These are phyloP conservation scores for Caracal caracal DNA, from an alignment of 2,113 vertebrate genomes.

Conservation along the genomic window DNA sequence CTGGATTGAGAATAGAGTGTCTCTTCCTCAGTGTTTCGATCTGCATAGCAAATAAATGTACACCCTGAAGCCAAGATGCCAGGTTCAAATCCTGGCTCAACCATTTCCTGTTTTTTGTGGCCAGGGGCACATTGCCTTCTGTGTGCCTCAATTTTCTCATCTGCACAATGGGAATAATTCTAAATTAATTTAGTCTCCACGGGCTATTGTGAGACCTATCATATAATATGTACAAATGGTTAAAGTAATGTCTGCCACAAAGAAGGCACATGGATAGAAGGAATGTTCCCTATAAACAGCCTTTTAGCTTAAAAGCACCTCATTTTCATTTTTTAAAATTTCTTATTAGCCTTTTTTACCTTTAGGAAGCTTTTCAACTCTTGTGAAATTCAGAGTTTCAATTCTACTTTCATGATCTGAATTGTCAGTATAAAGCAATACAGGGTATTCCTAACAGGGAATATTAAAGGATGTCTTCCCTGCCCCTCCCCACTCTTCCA, in stretches of 20 bases:
- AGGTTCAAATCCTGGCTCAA: neutral
- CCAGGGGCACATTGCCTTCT: too few relatives aligned
- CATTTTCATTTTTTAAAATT: neutral
- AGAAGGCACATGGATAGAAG: neutral
- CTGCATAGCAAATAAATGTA: neutral
- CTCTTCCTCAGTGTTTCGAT: neutral
- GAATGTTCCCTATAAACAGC: neutral
- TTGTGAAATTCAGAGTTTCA: conserved; percentile 12
- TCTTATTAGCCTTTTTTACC: neutral
- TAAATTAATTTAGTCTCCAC: neutral
- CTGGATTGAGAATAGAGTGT: neutral
- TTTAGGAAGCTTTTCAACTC: neutral
- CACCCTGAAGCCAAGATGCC: neutral
- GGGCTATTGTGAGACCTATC: neutral
- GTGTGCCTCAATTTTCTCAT: neutral
- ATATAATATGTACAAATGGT: neutral
- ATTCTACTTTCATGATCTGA: neutral
- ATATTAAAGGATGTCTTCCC: neutral
- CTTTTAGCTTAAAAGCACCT: conserved; percentile 31
- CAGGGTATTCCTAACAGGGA: neutral
- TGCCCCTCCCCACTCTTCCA: too few relatives aligned
- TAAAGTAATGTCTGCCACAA: neutral
- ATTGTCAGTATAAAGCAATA: neutral
- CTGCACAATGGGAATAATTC: neutral
- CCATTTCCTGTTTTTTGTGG: neutral